Percentiles rank a stretch among this genome's conserved stretches.
These are phyloP conservation scores for Phasia obesa DNA, from an alignment of 2,888 invertebrate species.

Conservation along the genomic window DNA sequence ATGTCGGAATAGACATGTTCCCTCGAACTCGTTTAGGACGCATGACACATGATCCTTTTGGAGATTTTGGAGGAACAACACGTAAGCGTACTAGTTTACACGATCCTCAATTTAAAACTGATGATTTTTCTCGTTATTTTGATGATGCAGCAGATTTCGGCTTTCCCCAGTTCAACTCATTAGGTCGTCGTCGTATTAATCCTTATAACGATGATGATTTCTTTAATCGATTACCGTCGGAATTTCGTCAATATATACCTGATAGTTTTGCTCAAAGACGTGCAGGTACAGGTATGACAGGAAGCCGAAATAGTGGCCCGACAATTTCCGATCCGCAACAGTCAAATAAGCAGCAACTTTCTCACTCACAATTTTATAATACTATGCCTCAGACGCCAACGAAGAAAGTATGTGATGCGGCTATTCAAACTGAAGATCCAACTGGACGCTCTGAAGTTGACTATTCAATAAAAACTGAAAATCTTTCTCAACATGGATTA, in stretches of 20 bases:
- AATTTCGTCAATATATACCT: constrained; percentile 82
- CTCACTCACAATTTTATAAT: constrained; percentile 74
- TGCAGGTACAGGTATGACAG: constrained; percentile 65
- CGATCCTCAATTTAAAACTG: constrained; percentile 76
- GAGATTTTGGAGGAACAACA: constrained; percentile 78
- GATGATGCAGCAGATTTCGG: constrained; percentile 80
- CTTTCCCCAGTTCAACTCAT: constrained; percentile 80
- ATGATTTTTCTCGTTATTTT: constrained; percentile 77
- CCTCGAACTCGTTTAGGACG: constrained; percentile 80
- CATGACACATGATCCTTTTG: constrained; percentile 81
- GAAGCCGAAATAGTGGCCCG: constrained; percentile 37
- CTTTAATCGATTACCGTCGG: constrained; percentile 81
- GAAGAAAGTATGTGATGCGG: constrained; percentile 81
- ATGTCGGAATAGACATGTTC: constrained; percentile 79
- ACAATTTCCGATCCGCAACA: constrained; percentile 67
- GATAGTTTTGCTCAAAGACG: constrained; percentile 80
- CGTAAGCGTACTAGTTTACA: constrained; percentile 81
- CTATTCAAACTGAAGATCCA: constrained; percentile 82
- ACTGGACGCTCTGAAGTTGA: constrained; percentile 77
- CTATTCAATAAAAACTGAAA: constrained; percentile 73
- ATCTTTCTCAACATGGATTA: constrained; percentile 86
- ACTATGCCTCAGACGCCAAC: constrained; percentile 76
- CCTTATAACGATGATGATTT: constrained; percentile 78
- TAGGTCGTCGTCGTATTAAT: constrained; percentile 78
- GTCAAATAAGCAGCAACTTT: constrained; percentile 58